A percentile compares a stretch with the other conserved stretches of the same genome.
Evolutionary conservation across 2,113 vertebrate genomes (phyloP).

Genomic region (Pitta sordida): DNA sequence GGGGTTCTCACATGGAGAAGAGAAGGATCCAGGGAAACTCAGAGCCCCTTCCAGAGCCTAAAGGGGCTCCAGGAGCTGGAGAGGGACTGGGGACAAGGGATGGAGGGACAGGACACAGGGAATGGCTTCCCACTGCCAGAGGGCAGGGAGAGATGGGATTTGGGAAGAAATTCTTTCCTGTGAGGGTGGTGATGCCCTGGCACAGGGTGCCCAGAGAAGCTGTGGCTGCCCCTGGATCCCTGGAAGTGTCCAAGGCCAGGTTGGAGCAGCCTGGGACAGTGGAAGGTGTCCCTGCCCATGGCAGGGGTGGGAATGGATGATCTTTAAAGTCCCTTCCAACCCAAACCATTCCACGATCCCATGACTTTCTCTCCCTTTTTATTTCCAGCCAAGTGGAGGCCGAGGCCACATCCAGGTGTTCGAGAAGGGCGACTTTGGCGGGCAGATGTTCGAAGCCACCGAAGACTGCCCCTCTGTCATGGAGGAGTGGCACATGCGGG

Average conservation of each 20-base stretch:
- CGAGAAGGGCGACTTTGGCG: constrained; percentile 87
- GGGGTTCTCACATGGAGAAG: too few species aligned
- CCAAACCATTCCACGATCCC: neutral
- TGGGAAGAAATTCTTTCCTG: too few species aligned
- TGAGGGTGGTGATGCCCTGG: too few species aligned
- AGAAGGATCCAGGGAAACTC: too few species aligned
- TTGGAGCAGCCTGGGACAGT: neutral
- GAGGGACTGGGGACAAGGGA: too few species aligned
- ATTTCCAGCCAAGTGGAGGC: constrained; percentile 76
- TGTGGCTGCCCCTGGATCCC: neutral
- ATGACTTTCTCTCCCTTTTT: neutral
- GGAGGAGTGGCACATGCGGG: constrained; percentile 84
- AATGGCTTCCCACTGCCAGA: too few species aligned
- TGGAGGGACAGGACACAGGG: too few species aligned
- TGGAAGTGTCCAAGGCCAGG: neutral
- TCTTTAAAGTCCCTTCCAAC: neutral
- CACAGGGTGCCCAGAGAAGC: neutral
- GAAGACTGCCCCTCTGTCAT: constrained; percentile 88
- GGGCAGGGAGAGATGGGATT: too few species aligned
- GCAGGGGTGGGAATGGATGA: neutral
- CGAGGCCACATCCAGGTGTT: constrained; percentile 89
- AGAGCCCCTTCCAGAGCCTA: too few species aligned
- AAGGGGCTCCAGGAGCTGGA: too few species aligned
- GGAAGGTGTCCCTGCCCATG: neutral
- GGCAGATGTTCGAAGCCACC: constrained; percentile 83